A percentile compares a stretch with the other conserved stretches of the same genome.
Evolutionary conservation across 2,113 vertebrate species (phyloP).

Genomic region (Seriola dumerili): DNA sequence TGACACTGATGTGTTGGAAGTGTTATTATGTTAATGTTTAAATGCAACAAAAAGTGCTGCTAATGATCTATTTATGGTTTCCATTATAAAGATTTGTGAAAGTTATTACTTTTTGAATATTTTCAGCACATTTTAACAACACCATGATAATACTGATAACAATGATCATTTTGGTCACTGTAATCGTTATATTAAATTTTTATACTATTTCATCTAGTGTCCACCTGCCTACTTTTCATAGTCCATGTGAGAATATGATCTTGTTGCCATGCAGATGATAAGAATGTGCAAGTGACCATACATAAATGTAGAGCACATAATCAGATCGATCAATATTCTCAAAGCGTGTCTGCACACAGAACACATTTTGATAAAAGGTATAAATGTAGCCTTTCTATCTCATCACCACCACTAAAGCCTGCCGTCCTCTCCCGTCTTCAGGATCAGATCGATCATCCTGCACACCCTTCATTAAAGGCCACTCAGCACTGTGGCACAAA

Average conservation of each 20-base stretch:
- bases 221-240: background rate
- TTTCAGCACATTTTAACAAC: too few species aligned
- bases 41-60: too few species aligned
- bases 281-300: background rate
- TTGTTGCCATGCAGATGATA: background rate
- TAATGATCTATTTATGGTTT: too few species aligned
- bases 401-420: background rate
- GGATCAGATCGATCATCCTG: background rate
- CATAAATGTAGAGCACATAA: background rate
- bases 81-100: too few species aligned
- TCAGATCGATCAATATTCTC: background rate
- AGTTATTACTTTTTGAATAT: too few species aligned
- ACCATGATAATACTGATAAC: too few species aligned
- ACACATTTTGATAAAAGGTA: background rate
- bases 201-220: too few species aligned
- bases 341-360: background rate
- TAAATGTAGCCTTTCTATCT: background rate
- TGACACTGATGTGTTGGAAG: too few species aligned
- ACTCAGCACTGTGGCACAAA: constrained; percentile 25
- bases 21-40: too few species aligned
- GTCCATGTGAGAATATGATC: background rate
- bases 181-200: too few species aligned
- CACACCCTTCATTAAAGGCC: constrained; percentile 29
- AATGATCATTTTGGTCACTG: too few species aligned
- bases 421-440: background rate